Evolutionary conservation across 2,113 vertebrate genomes (phyloP).

Genomic region (Pterophyllum scalare): DNA sequence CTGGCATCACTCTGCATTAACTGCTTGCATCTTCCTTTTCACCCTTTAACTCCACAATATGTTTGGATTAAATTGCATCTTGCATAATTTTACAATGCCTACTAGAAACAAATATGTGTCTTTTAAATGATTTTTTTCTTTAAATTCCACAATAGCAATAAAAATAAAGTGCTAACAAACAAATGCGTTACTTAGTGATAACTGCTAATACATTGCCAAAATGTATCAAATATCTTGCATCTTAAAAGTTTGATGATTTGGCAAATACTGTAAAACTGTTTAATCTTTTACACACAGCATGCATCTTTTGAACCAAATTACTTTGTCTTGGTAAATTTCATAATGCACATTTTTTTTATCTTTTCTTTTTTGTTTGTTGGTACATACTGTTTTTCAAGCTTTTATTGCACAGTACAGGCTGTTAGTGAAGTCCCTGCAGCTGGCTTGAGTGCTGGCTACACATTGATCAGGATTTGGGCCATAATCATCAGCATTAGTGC

Average conservation of each 20-base stretch:
- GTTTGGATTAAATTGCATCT: not conserved
- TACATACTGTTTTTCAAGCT: not conserved
- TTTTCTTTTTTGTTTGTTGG: not conserved
- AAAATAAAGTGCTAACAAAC: not conserved
- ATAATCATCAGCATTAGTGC: constrained; percentile 48
- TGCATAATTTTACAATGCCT: not conserved
- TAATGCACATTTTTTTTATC: constrained; percentile 16
- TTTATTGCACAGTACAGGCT: not conserved
- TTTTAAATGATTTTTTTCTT: not conserved
- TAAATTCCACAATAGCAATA: not conserved
- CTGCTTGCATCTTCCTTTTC: not conserved
- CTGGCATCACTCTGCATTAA: not conserved
- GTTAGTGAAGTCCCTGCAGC: not conserved
- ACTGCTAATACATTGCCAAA: not conserved
- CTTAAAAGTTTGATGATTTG: not conserved
- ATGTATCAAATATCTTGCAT: not conserved
- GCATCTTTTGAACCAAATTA: constrained; percentile 46
- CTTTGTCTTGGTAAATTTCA: constrained; percentile 39
- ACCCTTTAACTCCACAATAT: not conserved
- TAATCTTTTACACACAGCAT: constrained; percentile 21
- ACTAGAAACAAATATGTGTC: constrained; percentile 7
- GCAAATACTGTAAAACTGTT: constrained; percentile 8
- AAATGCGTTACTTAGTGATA: not conserved
- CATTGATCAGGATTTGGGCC: constrained; percentile 26
- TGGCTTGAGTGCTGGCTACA: constrained; percentile 12